Evolutionary conservation across 2,113 vertebrate species (phyloP), one percentile per base, ranked within the genome.

Genomic region (Tympanuchus pallidicinctus): DNA sequence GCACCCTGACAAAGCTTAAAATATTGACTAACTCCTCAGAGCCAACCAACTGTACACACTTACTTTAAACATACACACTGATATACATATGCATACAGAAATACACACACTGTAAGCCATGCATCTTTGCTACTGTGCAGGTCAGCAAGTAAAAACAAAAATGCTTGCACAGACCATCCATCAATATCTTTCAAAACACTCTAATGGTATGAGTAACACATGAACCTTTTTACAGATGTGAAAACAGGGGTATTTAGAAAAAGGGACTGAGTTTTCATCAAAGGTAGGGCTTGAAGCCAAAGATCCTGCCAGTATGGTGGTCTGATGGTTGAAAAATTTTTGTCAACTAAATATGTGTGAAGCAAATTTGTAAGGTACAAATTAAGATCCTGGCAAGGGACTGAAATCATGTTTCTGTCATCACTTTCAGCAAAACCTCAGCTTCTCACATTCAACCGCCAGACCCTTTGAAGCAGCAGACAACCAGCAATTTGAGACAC

Each of bases 301-400:
- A 65, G 67, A 1, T 1, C 47, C 60, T 87, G 71, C 67, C 82
- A 93, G 56, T 10, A 8, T 87, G 50, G 16, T 36, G 82, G 48
- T 73, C 56, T 80, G 42, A 88, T 60, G 72, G 67, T 36, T 92
- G 85, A 67, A 69, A 11, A 86, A 67, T 71, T 92, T 96, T 92
- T 91, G 72, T 95, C 72, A 82, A 60, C 65, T 4, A 3, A 86
- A 70, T 40, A 10, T 47, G 34, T 85, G 69, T 88, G 91, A 95
- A 96, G 66, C 63, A 71, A 96, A 97, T 97, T 94, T 96, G 89
- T 97, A 97, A 97, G n/a, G 79, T 93, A 95, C 64, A 93, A 88
- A 93, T 95, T 96, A 89, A 90, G 91, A 92, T 82, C 82, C 74
- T 95, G 94, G 94, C 91, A 86, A 94, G 94, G 93, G 71, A 92